Evolutionary conservation across 2,113 vertebrate species (phyloP).

Genomic region (Brachyhypopomus gauderio): DNA sequence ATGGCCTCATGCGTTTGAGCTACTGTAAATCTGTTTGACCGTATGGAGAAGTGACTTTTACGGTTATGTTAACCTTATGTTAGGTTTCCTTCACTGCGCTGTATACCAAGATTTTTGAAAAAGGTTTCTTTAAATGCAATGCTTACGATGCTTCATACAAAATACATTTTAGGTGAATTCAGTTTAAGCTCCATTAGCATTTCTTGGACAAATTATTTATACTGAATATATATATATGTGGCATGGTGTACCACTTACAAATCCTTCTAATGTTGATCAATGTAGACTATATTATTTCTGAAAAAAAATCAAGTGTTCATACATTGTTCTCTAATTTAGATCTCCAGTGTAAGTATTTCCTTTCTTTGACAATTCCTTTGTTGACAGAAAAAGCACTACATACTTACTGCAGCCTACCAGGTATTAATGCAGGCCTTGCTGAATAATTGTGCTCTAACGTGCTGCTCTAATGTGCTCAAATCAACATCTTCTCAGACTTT

Average conservation of each 20-base stretch:
- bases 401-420: background rate
- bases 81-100: background rate
- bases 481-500: conserved; percentile 2
- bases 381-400: background rate
- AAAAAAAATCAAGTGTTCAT: too few relatives aligned
- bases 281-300: too few relatives aligned
- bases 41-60: background rate
- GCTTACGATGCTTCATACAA: background rate
- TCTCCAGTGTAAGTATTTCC: too few relatives aligned
- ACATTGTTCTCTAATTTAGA: too few relatives aligned
- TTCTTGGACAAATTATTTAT: background rate
- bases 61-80: background rate
- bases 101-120: background rate
- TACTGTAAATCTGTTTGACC: background rate
- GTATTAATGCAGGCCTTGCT: background rate
- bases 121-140: too few relatives aligned
- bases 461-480: background rate
- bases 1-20: background rate
- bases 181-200: background rate
- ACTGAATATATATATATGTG: too few relatives aligned
- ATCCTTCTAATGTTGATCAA: too few relatives aligned
- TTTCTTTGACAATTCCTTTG: too few relatives aligned
- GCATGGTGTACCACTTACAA: too few relatives aligned
- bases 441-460: background rate
- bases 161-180: background rate